Evolutionary conservation across 1,140 invertebrate genomes (phyloP).

Genomic region (Drosophila kepulauana): DNA sequence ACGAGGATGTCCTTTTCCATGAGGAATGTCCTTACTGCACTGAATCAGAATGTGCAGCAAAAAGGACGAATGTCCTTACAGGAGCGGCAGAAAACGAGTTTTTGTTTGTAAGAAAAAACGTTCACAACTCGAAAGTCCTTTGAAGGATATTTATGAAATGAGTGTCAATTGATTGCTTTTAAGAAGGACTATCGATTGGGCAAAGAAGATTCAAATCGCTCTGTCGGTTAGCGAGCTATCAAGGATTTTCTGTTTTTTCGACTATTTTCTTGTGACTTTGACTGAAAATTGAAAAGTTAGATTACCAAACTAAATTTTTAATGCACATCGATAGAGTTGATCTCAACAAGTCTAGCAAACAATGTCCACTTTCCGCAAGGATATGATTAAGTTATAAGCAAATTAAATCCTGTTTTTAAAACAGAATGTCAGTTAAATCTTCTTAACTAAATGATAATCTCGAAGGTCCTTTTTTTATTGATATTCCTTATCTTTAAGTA

Average conservation of each 20-base stretch:
- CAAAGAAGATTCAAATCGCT: conserved; percentile 5
- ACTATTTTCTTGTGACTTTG: neutral
- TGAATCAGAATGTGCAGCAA: neutral
- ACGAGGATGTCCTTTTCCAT: neutral
- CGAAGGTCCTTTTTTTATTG: no score
- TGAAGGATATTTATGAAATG: neutral
- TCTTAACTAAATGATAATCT: no score
- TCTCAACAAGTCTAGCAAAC: no score
- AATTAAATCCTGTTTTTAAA: no score
- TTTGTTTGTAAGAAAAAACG: neutral
- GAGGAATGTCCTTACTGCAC: neutral
- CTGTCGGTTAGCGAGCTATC: neutral
- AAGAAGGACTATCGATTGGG: neutral
- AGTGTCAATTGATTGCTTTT: neutral
- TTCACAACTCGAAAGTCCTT: neutral
- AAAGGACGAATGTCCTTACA: conserved; percentile 14
- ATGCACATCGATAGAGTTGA: no score
- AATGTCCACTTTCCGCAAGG: no score
- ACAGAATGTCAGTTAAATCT: no score
- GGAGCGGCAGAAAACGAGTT: neutral
- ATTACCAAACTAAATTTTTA: no score
- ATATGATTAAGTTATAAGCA: no score
- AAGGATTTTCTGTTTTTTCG: neutral
- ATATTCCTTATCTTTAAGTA: no score
- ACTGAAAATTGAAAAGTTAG: conserved; percentile 1